Percentiles rank a stretch among this genome's conserved stretches.
phyloP scores from a whole-genome alignment of 2,888 invertebrate species.

The Dolichomitus sp. region DNA sequence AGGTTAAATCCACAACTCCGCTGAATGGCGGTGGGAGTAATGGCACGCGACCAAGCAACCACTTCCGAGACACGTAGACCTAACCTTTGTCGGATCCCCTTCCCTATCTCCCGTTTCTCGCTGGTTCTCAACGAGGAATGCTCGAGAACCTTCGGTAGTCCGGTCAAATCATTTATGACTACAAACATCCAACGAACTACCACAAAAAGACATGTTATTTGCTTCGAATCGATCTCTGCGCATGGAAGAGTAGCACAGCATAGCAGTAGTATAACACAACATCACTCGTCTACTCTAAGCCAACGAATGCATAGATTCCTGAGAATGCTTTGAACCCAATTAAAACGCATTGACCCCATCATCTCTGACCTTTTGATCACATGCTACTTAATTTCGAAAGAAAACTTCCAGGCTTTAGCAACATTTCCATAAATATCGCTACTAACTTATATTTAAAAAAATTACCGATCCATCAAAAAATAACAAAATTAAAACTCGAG shows the following conservation, averaged over 20 bases:
- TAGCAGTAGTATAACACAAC: background rate
- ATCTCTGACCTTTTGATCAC: slow-evolving; percentile 37
- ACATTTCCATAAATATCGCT: background rate
- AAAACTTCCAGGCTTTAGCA: background rate
- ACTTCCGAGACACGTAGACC: slow-evolving; percentile 68
- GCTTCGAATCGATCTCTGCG: slow-evolving; percentile 15
- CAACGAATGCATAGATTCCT: background rate
- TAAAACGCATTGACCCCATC: slow-evolving; percentile 30
- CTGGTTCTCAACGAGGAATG: slow-evolving; percentile 40
- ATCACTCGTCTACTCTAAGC: slow-evolving; percentile 1
- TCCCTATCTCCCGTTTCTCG: slow-evolving; percentile 23
- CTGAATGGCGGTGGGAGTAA: slow-evolving; percentile 53
- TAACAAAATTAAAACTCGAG: background rate
- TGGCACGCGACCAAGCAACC: slow-evolving; percentile 64
- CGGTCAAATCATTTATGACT: slow-evolving; percentile 7
- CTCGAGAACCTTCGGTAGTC: slow-evolving; percentile 53
- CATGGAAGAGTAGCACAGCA: too few species aligned
- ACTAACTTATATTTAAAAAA: too few species aligned
- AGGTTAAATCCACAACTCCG: slow-evolving; percentile 53
- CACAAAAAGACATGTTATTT: slow-evolving; percentile 8
- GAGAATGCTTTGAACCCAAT: slow-evolving; percentile 18
- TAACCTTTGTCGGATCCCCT: slow-evolving; percentile 58
- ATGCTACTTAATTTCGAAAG: background rate
- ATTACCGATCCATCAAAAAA: background rate
- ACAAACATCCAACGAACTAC: background rate